Base-by-base conservation (phyloP, 1,140 invertebrate genomes). In the Penaeus japonicus region DNA sequence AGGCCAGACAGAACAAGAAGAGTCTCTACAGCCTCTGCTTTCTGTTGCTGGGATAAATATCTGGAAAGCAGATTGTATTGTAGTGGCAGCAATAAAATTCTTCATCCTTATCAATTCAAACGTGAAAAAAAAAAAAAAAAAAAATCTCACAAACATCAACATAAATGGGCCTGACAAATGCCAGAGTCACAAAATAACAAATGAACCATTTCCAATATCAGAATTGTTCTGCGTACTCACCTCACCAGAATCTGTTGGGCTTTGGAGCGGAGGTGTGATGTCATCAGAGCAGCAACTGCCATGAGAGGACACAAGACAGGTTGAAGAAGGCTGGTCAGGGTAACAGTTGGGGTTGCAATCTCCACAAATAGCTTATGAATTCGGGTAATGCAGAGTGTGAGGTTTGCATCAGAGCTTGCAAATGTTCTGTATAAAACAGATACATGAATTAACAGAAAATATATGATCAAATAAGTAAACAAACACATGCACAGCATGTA, bases 301-400 rank as follows among this genome's bases (percentile, higher is more conserved):
- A 88, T n/a, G 32, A 88, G 54, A 5, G 87, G 87, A 20, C 59
- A 22, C 12, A 88, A 73, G 22, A 83, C 70, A 7, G 87, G 87
- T 57, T 73, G 80, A 5, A 88, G 87, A 7, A 88, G 80, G 27
- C 35, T 35, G 39, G 81, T 83, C 27, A 88, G 62, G 7, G 80
- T 53, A 24, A 73, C 12, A n/a, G 22, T 83, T 0, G 87, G 80
- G 24, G 70, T 62, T 12, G 79, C 59, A 24, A 83, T 77, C 30
- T 88, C 87, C 32, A 88, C 80, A 82, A 88, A 81, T 2, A 88
- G 18, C n/a, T 55, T 75, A 70, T 88, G 70, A 55, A 88, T 57
- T 59, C 87, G 75, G 47, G 27, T 59, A 3, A 88, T 35, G 55
- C 87, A 77, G 12, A 35, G 15, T 39, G 87, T 88, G 35, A 88